A percentile compares a stretch with the other conserved stretches of the same genome.
phyloP scores from a whole-genome alignment of 2,113 vertebrate species.

The Caracal caracal region DNA sequence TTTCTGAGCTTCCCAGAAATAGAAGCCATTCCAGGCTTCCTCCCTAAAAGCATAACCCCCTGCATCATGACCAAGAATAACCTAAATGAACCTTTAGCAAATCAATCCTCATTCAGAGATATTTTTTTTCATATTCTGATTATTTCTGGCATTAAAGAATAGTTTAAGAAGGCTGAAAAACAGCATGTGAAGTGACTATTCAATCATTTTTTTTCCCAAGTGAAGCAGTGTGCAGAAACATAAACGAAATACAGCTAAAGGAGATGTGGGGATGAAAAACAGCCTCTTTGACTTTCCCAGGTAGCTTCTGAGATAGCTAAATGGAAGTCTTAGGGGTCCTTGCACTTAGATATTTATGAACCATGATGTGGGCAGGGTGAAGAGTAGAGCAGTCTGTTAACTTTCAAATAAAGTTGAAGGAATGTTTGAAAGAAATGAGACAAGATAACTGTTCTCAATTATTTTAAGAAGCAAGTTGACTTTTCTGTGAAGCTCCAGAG shows the following conservation, averaged over 20 bases:
- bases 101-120: background rate
- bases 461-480: constrained; percentile 19
- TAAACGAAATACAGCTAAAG: background rate
- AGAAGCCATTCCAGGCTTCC: background rate
- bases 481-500: constrained; percentile 4
- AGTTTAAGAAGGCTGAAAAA: background rate
- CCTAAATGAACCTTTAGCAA: background rate
- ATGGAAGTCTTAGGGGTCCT: background rate
- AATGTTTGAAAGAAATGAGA: constrained; percentile 61
- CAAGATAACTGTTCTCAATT: constrained; percentile 43
- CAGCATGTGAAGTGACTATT: background rate
- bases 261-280: background rate
- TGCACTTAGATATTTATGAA: background rate
- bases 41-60: background rate
- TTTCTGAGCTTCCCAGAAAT: background rate
- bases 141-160: background rate
- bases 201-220: background rate
- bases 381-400: constrained; percentile 12
- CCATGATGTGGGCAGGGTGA: background rate
- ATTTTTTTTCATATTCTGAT: background rate
- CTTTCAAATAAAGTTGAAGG: background rate
- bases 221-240: background rate
- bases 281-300: background rate
- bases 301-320: background rate
- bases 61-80: background rate